These are phyloP conservation scores for Luffia ferchaultella DNA, from an alignment of 2,888 invertebrate species.

Conservation along the genomic window DNA sequence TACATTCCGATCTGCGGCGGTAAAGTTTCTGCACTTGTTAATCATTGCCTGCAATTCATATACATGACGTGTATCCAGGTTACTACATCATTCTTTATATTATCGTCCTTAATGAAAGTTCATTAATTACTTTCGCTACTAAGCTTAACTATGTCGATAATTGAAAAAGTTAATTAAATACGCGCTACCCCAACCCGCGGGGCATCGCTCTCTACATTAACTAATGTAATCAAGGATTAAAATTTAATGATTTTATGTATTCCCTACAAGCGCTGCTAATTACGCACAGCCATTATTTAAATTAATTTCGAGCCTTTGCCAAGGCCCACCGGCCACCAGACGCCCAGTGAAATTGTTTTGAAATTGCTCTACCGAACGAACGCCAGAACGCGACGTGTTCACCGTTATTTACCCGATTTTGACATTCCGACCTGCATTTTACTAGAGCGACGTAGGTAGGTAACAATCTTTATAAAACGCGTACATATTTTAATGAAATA, in stretches of 20 bases:
- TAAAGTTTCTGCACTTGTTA: too few relatives aligned
- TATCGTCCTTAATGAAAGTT: too few relatives aligned
- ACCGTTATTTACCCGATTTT: not conserved
- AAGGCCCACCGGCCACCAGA: slow-evolving; percentile 12
- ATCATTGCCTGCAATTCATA: too few relatives aligned
- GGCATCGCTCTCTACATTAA: not conserved
- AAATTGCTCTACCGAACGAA: slow-evolving; percentile 9
- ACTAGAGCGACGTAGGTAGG: too few relatives aligned
- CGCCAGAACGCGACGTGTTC: not conserved
- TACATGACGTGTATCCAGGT: too few relatives aligned
- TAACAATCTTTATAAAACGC: too few relatives aligned
- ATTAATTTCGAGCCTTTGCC: slow-evolving; percentile 16
- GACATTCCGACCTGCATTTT: too few relatives aligned
- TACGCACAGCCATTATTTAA: slow-evolving; percentile 20
- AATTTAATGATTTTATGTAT: slow-evolving; percentile 10
- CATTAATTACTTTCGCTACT: too few relatives aligned
- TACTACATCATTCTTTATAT: too few relatives aligned
- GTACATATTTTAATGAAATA: too few relatives aligned
- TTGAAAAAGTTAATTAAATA: not conserved
- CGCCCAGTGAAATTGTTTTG: slow-evolving; percentile 19
- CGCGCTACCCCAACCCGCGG: not conserved
- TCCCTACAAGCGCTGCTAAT: slow-evolving; percentile 17
- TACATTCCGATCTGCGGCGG: too few relatives aligned
- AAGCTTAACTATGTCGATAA: too few relatives aligned
- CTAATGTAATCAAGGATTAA: slow-evolving; percentile 6